A percentile compares a stretch with the other conserved stretches of the same genome.
Conservation (phyloP, 2,888 invertebrate genomes). For the Celastrina argiolus region DNA sequence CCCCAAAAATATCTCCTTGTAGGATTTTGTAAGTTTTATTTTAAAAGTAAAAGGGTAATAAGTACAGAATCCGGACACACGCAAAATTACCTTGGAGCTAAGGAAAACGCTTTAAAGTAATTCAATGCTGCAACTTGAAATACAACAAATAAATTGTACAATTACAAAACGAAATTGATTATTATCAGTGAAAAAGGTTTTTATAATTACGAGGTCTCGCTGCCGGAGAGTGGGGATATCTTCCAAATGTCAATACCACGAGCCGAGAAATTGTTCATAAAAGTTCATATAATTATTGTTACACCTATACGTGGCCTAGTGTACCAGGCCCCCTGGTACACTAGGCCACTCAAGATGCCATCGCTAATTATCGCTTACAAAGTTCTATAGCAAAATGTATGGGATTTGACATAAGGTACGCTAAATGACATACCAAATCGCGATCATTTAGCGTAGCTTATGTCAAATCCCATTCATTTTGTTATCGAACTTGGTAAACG, state of each 20-base stretch:
- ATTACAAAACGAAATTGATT: conserved; percentile 12
- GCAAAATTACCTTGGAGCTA: background rate
- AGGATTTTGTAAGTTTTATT: background rate
- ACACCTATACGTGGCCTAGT: too few species aligned
- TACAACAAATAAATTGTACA: background rate
- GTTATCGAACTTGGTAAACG: too few species aligned
- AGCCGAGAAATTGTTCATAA: conserved; percentile 31
- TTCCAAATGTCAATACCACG: conserved; percentile 43
- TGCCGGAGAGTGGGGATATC: conserved; percentile 41
- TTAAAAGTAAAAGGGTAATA: too few species aligned
- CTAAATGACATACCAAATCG: too few species aligned
- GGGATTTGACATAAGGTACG: too few species aligned
- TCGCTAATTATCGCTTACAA: too few species aligned
- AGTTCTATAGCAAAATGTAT: too few species aligned
- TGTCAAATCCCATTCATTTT: too few species aligned
- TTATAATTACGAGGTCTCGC: conserved; percentile 42
- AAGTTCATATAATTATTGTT: conserved; percentile 29
- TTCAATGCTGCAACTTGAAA: background rate
- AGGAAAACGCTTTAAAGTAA: conserved; percentile 5
- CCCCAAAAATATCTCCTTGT: background rate
- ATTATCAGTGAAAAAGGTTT: conserved; percentile 38
- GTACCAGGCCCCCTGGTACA: too few species aligned
- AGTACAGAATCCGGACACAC: background rate
- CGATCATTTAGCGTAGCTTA: too few species aligned
- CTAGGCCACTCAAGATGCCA: too few species aligned